Evolutionary conservation across 2,113 vertebrate species (phyloP).

Genomic region (Barbus barbus): DNA sequence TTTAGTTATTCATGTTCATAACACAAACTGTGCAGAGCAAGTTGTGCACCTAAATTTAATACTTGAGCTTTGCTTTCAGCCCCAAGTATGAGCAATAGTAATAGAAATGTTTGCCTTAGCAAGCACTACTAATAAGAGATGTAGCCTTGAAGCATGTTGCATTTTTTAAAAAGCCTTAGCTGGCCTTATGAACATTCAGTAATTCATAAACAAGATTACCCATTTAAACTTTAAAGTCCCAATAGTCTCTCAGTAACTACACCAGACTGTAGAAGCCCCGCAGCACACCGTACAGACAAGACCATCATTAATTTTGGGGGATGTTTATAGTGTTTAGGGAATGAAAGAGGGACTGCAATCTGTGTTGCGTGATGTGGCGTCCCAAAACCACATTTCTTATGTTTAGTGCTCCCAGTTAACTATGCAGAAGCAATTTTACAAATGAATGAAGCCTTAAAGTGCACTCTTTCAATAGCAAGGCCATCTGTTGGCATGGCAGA

Average conservation of each 20-base stretch:
- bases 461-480: background rate
- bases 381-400: background rate
- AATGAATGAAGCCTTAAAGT: background rate
- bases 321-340: slow-evolving; percentile 9
- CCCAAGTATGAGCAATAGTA: background rate
- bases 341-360: background rate
- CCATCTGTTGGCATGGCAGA: slow-evolving; percentile 29
- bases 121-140: background rate
- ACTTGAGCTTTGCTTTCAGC: too few relatives aligned
- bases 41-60: background rate
- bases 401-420: background rate
- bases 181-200: slow-evolving; percentile 29
- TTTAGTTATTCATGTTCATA: background rate
- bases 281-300: background rate
- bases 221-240: slow-evolving; percentile 5
- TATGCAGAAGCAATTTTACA: slow-evolving; percentile 6
- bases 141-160: slow-evolving; percentile 13
- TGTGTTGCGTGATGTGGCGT: background rate
- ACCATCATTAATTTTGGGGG: background rate
- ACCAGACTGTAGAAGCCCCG: background rate
- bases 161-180: background rate
- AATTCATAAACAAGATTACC: slow-evolving; percentile 34
- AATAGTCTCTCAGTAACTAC: background rate
- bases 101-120: background rate
- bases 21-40: background rate